Base-by-base conservation (phyloP, 2,797 vertebrate species). In the Crenuchus spilurus region DNA sequence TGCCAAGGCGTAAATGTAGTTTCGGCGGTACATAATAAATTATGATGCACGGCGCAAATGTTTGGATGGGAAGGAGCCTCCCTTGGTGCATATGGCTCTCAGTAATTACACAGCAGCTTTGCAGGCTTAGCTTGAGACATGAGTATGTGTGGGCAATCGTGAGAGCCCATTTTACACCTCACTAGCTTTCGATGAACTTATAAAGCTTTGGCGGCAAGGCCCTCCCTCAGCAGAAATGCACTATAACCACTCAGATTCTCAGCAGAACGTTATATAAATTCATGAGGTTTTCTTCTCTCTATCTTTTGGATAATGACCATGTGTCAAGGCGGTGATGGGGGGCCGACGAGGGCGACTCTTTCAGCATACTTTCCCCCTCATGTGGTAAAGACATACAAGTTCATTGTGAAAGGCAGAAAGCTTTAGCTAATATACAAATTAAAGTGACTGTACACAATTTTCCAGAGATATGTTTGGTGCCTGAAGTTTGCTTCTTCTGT, bases 141-240 rank as follows among this genome's bases (percentile, higher is more conserved):
- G 78, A 84, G 81, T 82, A 68, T 78, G 84, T 88, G 85, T 82
- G 80, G 80, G 83, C 80, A 84, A 91, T 90, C 80, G 64, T 83
- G 78, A 85, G 76, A 89, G 85, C 88, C 87, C 86, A 92, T 92
- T 91, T 92, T 88, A 91, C 87, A 90, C 88, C 86, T 90, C 90
- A 90, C 88, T 89, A 89, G 83, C 82, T 90, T 84, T 85, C 81
- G 87, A 90, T 91, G 84, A 91, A 89, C 86, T 80, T 82, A 84
- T 87, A 86, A 89, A 87, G 87, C 83, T 75, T 82, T 70, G 74
- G 78, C 78, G 20, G 68, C 80, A 26, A 76, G 80, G 79, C 66
- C 80, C 44, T 70, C 35, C 10, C 67, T 64, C 73, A 79, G 82
- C 80, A 81, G 83, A 49, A 87, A 87, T 78, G 83, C 75, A 0